Conservation (phyloP, 2,888 invertebrate species). For the Morpho deidamia region DNA sequence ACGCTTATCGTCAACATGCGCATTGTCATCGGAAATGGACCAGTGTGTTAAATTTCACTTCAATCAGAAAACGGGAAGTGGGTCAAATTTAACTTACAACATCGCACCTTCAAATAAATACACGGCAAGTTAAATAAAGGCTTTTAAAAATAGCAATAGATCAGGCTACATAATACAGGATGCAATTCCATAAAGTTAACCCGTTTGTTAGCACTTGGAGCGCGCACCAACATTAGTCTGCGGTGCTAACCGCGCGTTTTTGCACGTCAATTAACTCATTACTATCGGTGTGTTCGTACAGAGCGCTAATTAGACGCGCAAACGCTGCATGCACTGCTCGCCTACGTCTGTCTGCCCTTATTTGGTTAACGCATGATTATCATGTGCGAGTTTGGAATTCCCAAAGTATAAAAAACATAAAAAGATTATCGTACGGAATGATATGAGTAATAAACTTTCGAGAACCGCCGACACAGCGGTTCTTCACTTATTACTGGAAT, state of each 20-base stretch:
- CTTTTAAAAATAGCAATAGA: background rate
- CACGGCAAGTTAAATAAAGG: too few species aligned
- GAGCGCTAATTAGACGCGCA: conserved; percentile 13
- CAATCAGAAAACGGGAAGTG: too few species aligned
- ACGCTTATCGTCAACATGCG: too few species aligned
- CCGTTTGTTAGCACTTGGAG: conserved; percentile 39
- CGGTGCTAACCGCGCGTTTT: conserved; percentile 59
- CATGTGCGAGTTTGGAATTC: conserved; percentile 2
- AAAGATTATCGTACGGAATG: too few species aligned
- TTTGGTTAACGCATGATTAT: conserved; percentile 21
- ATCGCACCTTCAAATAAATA: too few species aligned
- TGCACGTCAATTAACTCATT: conserved; percentile 75
- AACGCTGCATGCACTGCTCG: conserved; percentile 15
- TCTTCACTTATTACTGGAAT: too few species aligned
- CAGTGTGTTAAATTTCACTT: too few species aligned
- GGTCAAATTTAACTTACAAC: too few species aligned
- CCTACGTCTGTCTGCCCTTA: conserved; percentile 22
- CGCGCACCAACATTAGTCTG: conserved; percentile 39
- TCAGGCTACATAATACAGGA: conserved; percentile 1
- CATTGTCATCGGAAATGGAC: too few species aligned
- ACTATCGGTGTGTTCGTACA: conserved; percentile 39
- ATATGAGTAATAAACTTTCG: too few species aligned
- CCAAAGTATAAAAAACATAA: background rate
- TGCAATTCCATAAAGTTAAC: conserved; percentile 10
- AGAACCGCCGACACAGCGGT: too few species aligned